These are phyloP conservation scores for Hypena proboscidalis DNA, from an alignment of 2,888 invertebrate genomes.

Conservation along the genomic window DNA sequence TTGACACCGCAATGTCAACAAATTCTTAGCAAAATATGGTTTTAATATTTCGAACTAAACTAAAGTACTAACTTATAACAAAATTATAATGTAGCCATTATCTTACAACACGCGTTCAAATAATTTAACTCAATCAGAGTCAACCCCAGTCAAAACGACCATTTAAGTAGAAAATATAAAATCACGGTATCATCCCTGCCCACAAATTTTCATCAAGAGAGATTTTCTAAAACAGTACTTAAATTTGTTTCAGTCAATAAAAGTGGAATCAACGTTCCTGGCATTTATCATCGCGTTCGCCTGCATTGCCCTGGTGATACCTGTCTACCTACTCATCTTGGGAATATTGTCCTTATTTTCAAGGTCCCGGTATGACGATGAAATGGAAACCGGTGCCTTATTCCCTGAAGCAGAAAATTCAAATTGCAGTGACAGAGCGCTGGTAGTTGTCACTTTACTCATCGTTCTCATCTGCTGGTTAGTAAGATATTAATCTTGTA, in stretches of 20 bases:
- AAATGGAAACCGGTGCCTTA: constrained; percentile 72
- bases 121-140: not conserved
- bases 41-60: no score
- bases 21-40: not conserved
- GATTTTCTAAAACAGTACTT: constrained; percentile 9
- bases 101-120: no score
- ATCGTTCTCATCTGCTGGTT: constrained; percentile 76
- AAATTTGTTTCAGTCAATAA: constrained; percentile 85
- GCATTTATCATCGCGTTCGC: constrained; percentile 86
- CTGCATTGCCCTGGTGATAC: constrained; percentile 87
- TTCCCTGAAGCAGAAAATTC: constrained; percentile 67
- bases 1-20: no score
- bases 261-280: constrained; percentile 89
- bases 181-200: not conserved
- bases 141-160: no score
- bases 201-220: constrained; percentile 8
- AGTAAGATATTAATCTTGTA: constrained; percentile 50
- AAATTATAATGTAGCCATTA: no score
- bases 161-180: constrained; percentile 3
- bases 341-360: constrained; percentile 84
- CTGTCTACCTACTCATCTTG: constrained; percentile 79
- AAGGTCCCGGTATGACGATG: constrained; percentile 67
- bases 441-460: constrained; percentile 68
- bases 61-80: no score
- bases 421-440: constrained; percentile 71